Evolutionary conservation across 1,140 invertebrate genomes (phyloP), one percentile per base, ranked within the genome.

Genomic region (Cydia splendana): DNA sequence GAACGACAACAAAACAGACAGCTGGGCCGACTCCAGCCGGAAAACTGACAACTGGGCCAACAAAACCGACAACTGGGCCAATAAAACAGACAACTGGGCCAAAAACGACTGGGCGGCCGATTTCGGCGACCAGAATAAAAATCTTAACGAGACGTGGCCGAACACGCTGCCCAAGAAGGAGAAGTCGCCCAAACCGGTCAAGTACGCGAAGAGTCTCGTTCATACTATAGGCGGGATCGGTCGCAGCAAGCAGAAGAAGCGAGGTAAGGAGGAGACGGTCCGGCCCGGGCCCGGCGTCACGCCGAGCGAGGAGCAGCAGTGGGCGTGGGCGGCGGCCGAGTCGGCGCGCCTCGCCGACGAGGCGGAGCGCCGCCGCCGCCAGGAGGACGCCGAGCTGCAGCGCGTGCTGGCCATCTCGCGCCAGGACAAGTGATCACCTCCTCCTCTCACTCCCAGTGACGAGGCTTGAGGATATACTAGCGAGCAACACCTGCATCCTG

Each of bases 301-400:
- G 77, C 92, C 91, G 0, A 85, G 87, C 2, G 94, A 95, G 80
- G 94, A 94, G 79, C 89, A 94, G 81, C 94, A 95, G 86, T 88
- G 94, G 85, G 94, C 93, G 6, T 95, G 94, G 94, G 94, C 94
- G 4, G 94, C 94, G 15, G 88, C 93, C n/a, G 94, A 95, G 84
- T 94, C 94, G 53, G 85, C 92, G 65, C 87, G 89, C 9, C 81
- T 94, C 51, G 91, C 94, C 80, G 89, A 89, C 42, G 93, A 94
- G 74, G 86, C 92, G 1, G 90, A 93, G 75, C 89, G 87, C 57
- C 80, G 93, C 48, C 82, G 93, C 34, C 79, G 91, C 75, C 91
- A 90, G 77, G 94, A 95, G 79, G 91, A 95, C 74, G 93, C 91
- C 20, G 94, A 95, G 80, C 84, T 95, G 45, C 93, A 94, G 81